Evolutionary conservation across 2,888 invertebrate genomes (phyloP).

Genomic region (Alcis repandata): DNA sequence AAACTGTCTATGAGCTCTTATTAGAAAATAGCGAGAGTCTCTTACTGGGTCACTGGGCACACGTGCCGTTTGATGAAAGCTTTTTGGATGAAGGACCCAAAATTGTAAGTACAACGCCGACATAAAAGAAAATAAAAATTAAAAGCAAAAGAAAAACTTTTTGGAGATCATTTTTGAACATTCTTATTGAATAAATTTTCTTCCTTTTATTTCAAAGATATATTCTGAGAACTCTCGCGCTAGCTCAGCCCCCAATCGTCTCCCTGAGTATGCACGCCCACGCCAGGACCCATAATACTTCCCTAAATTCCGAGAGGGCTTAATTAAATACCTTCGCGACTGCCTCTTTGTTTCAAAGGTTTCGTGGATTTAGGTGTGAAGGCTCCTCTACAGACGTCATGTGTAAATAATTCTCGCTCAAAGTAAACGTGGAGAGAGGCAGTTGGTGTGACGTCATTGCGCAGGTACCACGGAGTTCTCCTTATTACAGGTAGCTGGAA

Average conservation of each 20-base stretch:
- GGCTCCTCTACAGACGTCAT: slow-evolving; percentile 29
- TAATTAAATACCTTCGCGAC: slow-evolving; percentile 57
- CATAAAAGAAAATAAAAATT: background rate
- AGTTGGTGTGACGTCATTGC: background rate
- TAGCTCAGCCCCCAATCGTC: background rate
- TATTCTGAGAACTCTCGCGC: background rate
- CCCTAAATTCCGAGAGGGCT: slow-evolving; percentile 50
- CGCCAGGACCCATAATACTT: slow-evolving; percentile 32
- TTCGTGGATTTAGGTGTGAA: slow-evolving; percentile 42
- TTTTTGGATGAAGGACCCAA: too few relatives aligned
- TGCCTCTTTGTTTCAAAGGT: slow-evolving; percentile 45
- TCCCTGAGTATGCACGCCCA: slow-evolving; percentile 17
- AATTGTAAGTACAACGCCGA: too few relatives aligned
- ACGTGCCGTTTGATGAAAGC: too few relatives aligned
- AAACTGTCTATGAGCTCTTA: too few relatives aligned
- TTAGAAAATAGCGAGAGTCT: too few relatives aligned
- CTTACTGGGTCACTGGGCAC: too few relatives aligned
- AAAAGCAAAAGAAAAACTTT: background rate
- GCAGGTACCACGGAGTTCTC: background rate
- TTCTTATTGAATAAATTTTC: background rate
- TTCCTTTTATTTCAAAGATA: background rate
- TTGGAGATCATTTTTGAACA: background rate
- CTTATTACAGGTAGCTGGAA: too few relatives aligned
- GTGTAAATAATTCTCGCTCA: slow-evolving; percentile 24
- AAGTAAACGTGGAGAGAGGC: slow-evolving; percentile 3